Percentiles rank a stretch among this genome's conserved stretches.
Conservation (phyloP, 2,888 invertebrate genomes). For the Agrochola litura region DNA sequence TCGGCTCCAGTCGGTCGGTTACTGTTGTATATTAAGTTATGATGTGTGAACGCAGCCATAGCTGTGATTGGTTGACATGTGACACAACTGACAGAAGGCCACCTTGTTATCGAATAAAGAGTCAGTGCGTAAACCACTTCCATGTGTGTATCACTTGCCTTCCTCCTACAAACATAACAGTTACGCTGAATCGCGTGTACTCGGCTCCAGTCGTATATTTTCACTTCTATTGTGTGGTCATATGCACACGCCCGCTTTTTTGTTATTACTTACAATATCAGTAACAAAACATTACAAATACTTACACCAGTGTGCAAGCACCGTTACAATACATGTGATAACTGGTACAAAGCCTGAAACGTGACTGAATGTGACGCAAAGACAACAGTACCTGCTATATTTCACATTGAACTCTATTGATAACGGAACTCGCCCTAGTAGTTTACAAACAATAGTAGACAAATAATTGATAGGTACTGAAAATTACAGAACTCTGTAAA, state of each 20-base stretch:
- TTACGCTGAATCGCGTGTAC: too few relatives aligned
- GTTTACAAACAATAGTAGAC: background rate
- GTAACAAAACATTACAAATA: constrained; percentile 25
- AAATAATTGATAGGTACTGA: background rate
- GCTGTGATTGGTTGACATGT: too few relatives aligned
- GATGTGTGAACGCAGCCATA: too few relatives aligned
- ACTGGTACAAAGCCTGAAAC: constrained; percentile 34
- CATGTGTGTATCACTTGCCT: too few relatives aligned
- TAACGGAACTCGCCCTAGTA: background rate
- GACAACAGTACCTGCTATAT: background rate
- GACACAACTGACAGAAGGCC: too few relatives aligned
- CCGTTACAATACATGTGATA: constrained; percentile 42
- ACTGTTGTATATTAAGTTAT: too few relatives aligned
- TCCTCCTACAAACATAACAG: too few relatives aligned
- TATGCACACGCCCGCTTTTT: background rate
- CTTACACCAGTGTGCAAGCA: constrained; percentile 6
- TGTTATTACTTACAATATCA: background rate
- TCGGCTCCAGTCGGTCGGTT: too few relatives aligned
- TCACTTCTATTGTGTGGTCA: too few relatives aligned
- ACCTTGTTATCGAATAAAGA: too few relatives aligned
- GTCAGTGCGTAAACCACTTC: too few relatives aligned
- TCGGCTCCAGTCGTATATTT: too few relatives aligned
- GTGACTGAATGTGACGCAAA: constrained; percentile 44
- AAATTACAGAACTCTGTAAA: background rate
- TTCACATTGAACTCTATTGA: constrained; percentile 40